Evolutionary conservation across 2,113 vertebrate genomes (phyloP), one percentile per base, ranked within the genome.

Genomic region (Acanthochromis polyacanthus): DNA sequence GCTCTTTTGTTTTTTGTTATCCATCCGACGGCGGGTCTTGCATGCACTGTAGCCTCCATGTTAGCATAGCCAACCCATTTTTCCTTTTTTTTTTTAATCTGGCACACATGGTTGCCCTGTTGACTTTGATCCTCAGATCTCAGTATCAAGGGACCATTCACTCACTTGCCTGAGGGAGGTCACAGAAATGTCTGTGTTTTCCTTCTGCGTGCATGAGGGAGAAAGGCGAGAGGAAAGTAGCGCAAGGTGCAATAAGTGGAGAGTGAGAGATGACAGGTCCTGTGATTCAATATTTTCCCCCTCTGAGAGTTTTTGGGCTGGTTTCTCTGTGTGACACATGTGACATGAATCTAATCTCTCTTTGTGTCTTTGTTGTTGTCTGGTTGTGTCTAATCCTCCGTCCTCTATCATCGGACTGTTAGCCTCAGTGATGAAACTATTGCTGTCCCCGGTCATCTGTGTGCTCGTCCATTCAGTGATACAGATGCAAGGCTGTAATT

Each of bases 61-160:
- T 84, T 80, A 76, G 76, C 71, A 70, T 30, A 80, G 72, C 70
- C 69, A 59, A 60, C 69, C 17, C 32, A 0, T 1, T 4, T 52
- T 57, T 84, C 52, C 63, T 46, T 46, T 61, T 64, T 55, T 55
- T 73, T 76, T 76, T 71, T 66, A 38, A 68, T 82, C 88, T 75
- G 75, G 75, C 81, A 82, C 85, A 88, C 86, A 88, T 71, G 85
- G 75, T 65, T 81, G 79, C 82, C 81, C 80, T 80, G 87, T 84
- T 89, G 89, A 88, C 91, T 92, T 91, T 92, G 89, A 92, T 91
- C 88, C 84, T 81, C 61, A 85, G 81, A 91, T 91, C 87, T 89
- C 20, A 46, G 81, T 80, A 91, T 92, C 90, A 90, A 86, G 85
- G 82, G 91, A 86, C 85, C 67, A 20, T 88, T 92, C 81, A 79